A percentile compares a stretch with the other conserved stretches of the same genome.
Conservation (phyloP, 1,140 invertebrate genomes). For the Lanistes nyassanus region DNA sequence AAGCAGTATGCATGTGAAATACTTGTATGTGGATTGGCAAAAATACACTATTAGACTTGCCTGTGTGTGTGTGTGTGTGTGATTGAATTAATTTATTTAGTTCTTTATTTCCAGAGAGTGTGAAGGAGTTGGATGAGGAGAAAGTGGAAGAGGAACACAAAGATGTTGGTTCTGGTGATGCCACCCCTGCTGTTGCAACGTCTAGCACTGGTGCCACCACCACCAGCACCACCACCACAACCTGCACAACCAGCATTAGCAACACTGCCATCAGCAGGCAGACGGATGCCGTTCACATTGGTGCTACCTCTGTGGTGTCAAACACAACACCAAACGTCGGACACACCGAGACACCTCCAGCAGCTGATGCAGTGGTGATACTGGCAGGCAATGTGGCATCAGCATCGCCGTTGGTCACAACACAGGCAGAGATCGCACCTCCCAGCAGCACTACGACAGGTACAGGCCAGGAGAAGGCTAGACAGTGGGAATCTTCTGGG, state of each 20-base stretch:
- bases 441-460: slow-evolving; percentile 33
- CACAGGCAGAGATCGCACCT: slow-evolving; percentile 39
- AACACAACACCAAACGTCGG: neutral
- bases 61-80: neutral
- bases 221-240: slow-evolving; percentile 1
- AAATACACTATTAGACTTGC: too few species aligned
- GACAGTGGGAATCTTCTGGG: too few species aligned
- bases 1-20: too few species aligned
- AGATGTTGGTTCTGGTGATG: slow-evolving; percentile 70
- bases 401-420: slow-evolving; percentile 32
- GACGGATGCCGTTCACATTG: too few species aligned
- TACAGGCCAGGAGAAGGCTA: slow-evolving; percentile 14
- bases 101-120: slow-evolving; percentile 23
- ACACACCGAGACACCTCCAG: neutral
- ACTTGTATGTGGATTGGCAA: too few species aligned
- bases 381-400: slow-evolving; percentile 15
- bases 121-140: slow-evolving; percentile 34
- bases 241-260: neutral
- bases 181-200: slow-evolving; percentile 6
- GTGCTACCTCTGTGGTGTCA: too few species aligned
- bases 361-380: slow-evolving; percentile 45
- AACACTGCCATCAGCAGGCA: too few species aligned
- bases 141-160: slow-evolving; percentile 75
- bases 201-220: slow-evolving; percentile 6
- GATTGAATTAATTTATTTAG: neutral